phyloP scores from a whole-genome alignment of 2,888 invertebrate genomes.

The Eupithecia pulchellata region DNA sequence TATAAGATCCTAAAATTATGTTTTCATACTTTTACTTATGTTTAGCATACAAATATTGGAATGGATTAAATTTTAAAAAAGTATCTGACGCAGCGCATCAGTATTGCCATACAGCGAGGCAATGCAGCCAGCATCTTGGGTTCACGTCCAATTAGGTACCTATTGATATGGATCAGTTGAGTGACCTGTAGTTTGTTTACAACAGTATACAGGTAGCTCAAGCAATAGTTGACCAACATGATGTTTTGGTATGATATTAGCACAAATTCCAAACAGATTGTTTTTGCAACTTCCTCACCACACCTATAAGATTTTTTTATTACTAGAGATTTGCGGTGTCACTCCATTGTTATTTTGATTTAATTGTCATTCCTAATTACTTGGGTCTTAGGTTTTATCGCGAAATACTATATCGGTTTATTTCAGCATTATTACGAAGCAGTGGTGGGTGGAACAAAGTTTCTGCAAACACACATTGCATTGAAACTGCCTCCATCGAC shows the following conservation, averaged over 20 bases:
- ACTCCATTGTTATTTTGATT: not conserved
- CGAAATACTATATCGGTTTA: not conserved
- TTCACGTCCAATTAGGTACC: no score
- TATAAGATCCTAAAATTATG: no score
- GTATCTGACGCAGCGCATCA: no score
- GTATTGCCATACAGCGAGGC: no score
- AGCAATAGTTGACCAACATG: no score
- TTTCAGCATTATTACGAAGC: not conserved
- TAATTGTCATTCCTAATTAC: not conserved
- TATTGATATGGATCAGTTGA: no score
- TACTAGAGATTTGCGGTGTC: not conserved
- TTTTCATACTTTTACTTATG: no score
- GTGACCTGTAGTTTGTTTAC: no score
- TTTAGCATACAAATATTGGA: no score
- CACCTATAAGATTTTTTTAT: not conserved
- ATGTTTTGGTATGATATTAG: slow-evolving; percentile 27
- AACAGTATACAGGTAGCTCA: no score
- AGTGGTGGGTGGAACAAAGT: not conserved
- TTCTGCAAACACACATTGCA: not conserved
- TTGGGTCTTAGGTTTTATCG: not conserved
- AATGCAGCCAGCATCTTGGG: no score
- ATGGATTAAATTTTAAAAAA: no score
- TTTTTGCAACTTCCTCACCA: not conserved
- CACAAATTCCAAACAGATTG: slow-evolving; percentile 42
- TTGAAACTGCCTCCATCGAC: not conserved